Evolutionary conservation across 2,888 invertebrate genomes (phyloP).

Genomic region (Seira ritae): DNA sequence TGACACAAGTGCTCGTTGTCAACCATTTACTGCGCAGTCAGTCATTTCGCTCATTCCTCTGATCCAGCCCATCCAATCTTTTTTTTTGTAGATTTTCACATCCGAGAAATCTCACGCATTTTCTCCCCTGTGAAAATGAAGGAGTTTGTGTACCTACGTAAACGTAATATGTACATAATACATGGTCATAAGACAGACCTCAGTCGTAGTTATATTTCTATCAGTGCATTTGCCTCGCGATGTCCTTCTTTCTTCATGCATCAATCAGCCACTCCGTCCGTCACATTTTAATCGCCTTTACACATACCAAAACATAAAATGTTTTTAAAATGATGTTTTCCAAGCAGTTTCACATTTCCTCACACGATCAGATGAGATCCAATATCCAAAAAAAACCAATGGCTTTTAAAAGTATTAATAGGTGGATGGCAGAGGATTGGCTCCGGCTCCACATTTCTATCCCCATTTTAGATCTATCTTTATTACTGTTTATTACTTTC

Average conservation of each 20-base stretch:
- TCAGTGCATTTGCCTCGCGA: too few relatives aligned
- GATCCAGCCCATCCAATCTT: too few relatives aligned
- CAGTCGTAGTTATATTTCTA: neutral
- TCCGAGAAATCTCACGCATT: neutral
- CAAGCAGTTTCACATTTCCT: conserved; percentile 52
- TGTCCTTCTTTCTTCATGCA: conserved; percentile 49
- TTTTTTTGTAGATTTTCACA: too few relatives aligned
- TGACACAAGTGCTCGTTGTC: conserved; percentile 65
- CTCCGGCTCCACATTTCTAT: neutral
- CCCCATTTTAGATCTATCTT: conserved; percentile 18
- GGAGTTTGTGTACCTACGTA: neutral
- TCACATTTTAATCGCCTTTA: conserved; percentile 54
- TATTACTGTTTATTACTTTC: conserved; percentile 28
- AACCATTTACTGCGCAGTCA: conserved; percentile 16
- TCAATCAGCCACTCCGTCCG: conserved; percentile 57
- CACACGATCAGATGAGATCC: neutral
- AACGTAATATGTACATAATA: neutral
- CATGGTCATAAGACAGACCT: neutral
- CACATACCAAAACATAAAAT: conserved; percentile 14
- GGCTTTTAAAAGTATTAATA: neutral
- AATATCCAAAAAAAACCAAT: neutral
- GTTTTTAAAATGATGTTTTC: conserved; percentile 23
- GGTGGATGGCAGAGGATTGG: neutral
- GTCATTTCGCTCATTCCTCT: neutral
- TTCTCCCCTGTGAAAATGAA: neutral